phyloP scores from a whole-genome alignment of 1,140 invertebrate genomes.

The Drosophila setifemur region DNA sequence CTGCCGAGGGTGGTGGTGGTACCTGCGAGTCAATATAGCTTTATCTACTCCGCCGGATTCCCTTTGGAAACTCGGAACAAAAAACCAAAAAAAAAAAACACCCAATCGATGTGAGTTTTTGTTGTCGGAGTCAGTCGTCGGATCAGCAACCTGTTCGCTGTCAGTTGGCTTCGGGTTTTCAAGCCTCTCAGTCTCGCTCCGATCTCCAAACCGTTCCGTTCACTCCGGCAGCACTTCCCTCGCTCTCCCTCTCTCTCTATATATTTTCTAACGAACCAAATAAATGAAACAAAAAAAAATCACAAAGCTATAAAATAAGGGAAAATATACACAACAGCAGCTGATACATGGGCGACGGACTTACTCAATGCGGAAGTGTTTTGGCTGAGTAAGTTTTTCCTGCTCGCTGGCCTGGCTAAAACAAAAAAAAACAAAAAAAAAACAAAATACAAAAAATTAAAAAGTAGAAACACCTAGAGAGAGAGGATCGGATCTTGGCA shows the following conservation, averaged over 20 bases:
- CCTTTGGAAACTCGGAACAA: too few species aligned
- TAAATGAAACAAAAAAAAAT: not conserved
- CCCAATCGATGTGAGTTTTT: too few species aligned
- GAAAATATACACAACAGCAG: not conserved
- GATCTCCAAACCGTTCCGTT: not conserved
- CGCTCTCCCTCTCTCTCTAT: not conserved
- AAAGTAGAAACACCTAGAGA: constrained; percentile 4
- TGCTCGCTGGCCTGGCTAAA: too few species aligned
- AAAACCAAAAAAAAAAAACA: too few species aligned
- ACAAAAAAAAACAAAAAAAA: too few species aligned
- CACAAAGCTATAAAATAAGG: not conserved
- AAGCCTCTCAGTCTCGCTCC: not conserved
- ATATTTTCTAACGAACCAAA: constrained; percentile 12
- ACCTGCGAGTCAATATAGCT: constrained; percentile 33
- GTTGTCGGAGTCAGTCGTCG: not conserved
- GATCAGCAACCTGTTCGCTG: constrained; percentile 11
- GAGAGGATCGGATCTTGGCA: constrained; percentile 5
- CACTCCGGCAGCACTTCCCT: too few species aligned
- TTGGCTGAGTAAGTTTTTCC: constrained; percentile 36
- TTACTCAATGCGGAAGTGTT: constrained; percentile 29
- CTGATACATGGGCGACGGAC: not conserved
- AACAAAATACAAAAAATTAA: not conserved
- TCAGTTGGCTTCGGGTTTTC: not conserved
- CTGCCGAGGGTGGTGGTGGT: constrained; percentile 22
- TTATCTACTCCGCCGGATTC: constrained; percentile 7